Evolutionary conservation across 2,113 vertebrate species (phyloP), one percentile per base, ranked within the genome.

Genomic region (Corydoras maculifer): DNA sequence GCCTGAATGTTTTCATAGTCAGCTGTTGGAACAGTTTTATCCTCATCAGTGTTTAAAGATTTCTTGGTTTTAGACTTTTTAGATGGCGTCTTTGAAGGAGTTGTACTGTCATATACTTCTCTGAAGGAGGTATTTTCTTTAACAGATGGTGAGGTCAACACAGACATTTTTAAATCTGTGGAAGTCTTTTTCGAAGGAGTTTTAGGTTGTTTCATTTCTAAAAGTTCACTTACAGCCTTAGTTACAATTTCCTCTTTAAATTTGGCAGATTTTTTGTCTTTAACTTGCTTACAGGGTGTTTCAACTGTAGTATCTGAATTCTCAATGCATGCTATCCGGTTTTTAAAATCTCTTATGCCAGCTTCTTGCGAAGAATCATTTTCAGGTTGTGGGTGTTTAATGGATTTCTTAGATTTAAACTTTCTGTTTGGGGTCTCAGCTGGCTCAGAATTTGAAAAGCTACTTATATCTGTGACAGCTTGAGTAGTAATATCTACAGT

Each of bases 61-160:
- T 63, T 63, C 32, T 76, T 76, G 25, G 11, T 53, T 63, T 75
- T 70, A 59, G 4, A n/a, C 18, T 77, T 76, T 72, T 77, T 72
- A 31, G 57, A 65, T 25, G 65, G 65, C 0, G 51, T 75, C 49
- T 77, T 69, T 14, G 30, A 55, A 13, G 58, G 35, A 8, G 11
- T 69, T 30, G 58, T 57, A 9, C 55, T 50, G 8, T 14, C 57
- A 60, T 51, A 50, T 69, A 48, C 2, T 43, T 51, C 14, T 3
- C n/a, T 6, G 10, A 30, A 69, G 43, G 35, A 14, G 50, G 50
- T 63, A 12, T 43, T 65, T 25, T 12, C 25, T 15, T 72, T 65
- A 18, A 59, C 51, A 60, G 70, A 51, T 4, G 9, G 43, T 32
- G 58, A 32, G 15, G 35, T 8, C 11, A 11, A 11, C 12, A 15